These are phyloP conservation scores for Colius striatus DNA, from an alignment of 2,113 vertebrate genomes.

Conservation along the genomic window DNA sequence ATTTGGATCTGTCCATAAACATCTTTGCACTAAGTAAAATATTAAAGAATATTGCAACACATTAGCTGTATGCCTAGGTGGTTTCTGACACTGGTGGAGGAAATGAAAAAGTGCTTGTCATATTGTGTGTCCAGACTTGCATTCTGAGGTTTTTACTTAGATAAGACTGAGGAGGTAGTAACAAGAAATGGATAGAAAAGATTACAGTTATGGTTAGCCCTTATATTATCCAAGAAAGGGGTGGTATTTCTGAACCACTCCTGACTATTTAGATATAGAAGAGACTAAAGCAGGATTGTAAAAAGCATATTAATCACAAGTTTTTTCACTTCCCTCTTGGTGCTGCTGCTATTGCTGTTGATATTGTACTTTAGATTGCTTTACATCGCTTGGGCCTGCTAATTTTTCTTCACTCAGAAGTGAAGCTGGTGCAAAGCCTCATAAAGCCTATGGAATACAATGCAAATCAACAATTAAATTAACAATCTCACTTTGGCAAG, in stretches of 20 bases:
- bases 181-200: not conserved
- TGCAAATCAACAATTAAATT: slow-evolving; percentile 17
- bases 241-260: not conserved
- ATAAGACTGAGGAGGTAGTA: not conserved
- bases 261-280: not conserved
- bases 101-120: not conserved
- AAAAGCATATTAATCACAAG: not conserved
- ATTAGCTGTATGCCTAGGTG: not conserved
- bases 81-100: not conserved
- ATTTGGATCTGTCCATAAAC: not conserved
- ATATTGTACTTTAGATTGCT: not conserved
- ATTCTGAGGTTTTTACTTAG: not conserved
- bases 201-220: not conserved
- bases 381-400: not conserved
- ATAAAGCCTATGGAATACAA: not conserved
- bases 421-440: not conserved
- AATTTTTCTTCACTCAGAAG: not conserved
- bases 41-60: not conserved
- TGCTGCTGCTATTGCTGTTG: not conserved
- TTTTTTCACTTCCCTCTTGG: not conserved
- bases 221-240: not conserved
- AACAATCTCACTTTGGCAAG: not conserved
- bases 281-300: not conserved
- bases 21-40: not conserved
- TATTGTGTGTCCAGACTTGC: not conserved